Percentiles rank a stretch among this genome's conserved stretches.
phyloP scores from a whole-genome alignment of 2,888 invertebrate species.

The Drosophila dives region DNA sequence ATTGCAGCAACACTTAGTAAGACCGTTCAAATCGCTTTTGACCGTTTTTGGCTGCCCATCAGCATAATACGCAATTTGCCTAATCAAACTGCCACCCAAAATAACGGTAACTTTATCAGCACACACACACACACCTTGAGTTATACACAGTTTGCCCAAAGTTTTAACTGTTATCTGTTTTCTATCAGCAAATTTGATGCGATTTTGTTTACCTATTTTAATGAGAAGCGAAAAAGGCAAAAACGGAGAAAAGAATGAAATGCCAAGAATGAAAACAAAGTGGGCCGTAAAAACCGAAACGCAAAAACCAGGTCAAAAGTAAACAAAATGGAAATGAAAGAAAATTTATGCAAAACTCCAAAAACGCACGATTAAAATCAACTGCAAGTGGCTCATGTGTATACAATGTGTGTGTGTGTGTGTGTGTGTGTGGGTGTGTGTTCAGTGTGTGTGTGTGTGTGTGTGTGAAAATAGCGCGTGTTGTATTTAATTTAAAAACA shows the following conservation, averaged over 20 bases:
- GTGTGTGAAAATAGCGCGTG: conserved; percentile 73
- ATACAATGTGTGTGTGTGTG: conserved; percentile 7
- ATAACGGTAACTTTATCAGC: conserved; percentile 39
- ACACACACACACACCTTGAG: conserved; percentile 12
- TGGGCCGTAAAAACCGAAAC: conserved; percentile 49
- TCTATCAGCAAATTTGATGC: conserved; percentile 80
- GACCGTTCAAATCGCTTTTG: conserved; percentile 41
- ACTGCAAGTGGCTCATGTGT: conserved; percentile 64
- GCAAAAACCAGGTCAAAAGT: conserved; percentile 81
- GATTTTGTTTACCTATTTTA: conserved; percentile 79
- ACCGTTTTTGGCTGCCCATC: conserved; percentile 29
- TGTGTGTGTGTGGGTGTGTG: conserved; percentile 23
- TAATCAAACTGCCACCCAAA: conserved; percentile 55
- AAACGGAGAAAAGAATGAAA: conserved; percentile 35
- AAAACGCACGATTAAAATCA: conserved; percentile 69
- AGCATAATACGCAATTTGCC: conserved; percentile 67
- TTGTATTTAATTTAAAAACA: conserved; percentile 80
- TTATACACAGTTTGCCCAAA: conserved; percentile 62
- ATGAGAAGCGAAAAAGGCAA: conserved; percentile 65
- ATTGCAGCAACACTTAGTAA: conserved; percentile 59
- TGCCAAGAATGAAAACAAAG: conserved; percentile 41
- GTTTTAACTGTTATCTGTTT: conserved; percentile 79
- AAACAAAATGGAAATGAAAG: conserved; percentile 72
- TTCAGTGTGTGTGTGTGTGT: conserved; percentile 41
- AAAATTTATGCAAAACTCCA: conserved; percentile 78